phyloP scores from a whole-genome alignment of 2,888 invertebrate genomes.

The Caradrina clavipalpis region DNA sequence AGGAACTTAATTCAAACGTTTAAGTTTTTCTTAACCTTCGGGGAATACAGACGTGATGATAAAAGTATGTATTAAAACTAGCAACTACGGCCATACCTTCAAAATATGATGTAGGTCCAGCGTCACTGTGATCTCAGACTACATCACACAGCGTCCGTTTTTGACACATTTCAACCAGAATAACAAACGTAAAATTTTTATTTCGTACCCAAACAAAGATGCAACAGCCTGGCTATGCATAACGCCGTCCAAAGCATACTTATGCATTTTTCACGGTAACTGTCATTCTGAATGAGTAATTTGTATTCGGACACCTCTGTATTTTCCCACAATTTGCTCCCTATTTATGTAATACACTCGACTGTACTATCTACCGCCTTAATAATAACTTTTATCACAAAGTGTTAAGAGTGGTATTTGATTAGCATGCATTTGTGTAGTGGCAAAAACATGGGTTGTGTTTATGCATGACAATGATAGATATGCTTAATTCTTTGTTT shows the following conservation, averaged over 20 bases:
- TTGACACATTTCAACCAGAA: slow-evolving; percentile 53
- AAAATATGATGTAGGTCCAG: background rate
- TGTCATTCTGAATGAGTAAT: slow-evolving; percentile 79
- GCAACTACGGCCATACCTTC: background rate
- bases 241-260: slow-evolving; percentile 71
- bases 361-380: slow-evolving; percentile 27
- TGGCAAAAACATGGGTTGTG: slow-evolving; percentile 58
- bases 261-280: slow-evolving; percentile 86
- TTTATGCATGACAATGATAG: slow-evolving; percentile 80
- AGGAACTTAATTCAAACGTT: no score
- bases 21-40: no score
- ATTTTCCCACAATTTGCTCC: slow-evolving; percentile 82
- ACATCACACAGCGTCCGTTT: slow-evolving; percentile 20
- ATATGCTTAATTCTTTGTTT: slow-evolving; percentile 73
- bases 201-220: slow-evolving; percentile 47
- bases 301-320: slow-evolving; percentile 79
- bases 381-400: slow-evolving; percentile 44
- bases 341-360: slow-evolving; percentile 35
- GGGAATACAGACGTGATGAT: no score
- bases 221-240: slow-evolving; percentile 60
- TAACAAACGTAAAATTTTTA: slow-evolving; percentile 40
- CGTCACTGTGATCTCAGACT: background rate
- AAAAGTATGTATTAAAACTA: slow-evolving; percentile 4
- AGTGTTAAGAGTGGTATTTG: slow-evolving; percentile 60
- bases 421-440: slow-evolving; percentile 32